These are phyloP conservation scores for Apamea crenata DNA, from an alignment of 2,888 invertebrate genomes.

Conservation along the genomic window DNA sequence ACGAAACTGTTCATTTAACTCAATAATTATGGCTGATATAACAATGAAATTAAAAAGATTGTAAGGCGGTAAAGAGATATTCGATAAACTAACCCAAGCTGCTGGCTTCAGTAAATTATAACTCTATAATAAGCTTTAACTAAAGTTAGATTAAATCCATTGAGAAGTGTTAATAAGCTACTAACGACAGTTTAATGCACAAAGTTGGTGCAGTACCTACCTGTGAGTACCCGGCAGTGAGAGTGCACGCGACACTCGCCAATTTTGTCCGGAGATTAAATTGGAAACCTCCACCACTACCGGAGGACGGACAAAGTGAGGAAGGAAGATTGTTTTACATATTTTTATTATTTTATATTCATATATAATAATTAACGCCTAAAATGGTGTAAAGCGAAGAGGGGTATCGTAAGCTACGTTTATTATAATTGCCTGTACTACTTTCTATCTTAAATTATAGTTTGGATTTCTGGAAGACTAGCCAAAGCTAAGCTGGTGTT, in stretches of 20 bases:
- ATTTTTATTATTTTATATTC: background rate
- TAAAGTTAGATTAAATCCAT: slow-evolving; percentile 34
- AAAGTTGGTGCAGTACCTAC: slow-evolving; percentile 44
- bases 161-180: slow-evolving; percentile 33
- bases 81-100: background rate
- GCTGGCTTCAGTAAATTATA: background rate
- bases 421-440: background rate
- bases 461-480: background rate
- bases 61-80: background rate
- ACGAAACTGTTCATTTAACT: background rate
- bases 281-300: slow-evolving; percentile 9
- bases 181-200: slow-evolving; percentile 46
- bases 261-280: slow-evolving; percentile 29
- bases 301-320: background rate
- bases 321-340: background rate
- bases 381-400: background rate
- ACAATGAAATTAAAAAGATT: background rate
- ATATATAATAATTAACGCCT: background rate
- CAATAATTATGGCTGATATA: background rate
- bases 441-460: background rate
- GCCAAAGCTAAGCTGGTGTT: background rate
- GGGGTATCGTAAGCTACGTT: background rate
- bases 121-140: slow-evolving; percentile 8
- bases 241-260: slow-evolving; percentile 18
- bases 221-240: background rate